phyloP scores from a whole-genome alignment of 2,113 vertebrate genomes.

The Pleuronectes platessa region DNA sequence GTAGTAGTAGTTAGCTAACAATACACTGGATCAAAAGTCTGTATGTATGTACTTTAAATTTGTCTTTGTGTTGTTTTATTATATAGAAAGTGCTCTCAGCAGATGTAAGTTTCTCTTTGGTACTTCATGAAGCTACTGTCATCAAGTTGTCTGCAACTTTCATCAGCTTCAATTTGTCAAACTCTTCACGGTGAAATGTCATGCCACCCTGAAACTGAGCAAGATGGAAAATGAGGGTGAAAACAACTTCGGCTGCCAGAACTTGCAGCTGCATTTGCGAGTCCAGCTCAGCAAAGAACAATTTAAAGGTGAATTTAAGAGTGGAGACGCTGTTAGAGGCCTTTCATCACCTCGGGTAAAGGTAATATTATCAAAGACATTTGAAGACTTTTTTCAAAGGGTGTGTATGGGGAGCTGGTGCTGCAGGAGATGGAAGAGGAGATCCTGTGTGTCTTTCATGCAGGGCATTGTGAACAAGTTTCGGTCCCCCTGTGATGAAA shows the following conservation, averaged over 20 bases:
- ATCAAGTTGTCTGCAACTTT: constrained; percentile 17
- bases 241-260: constrained; percentile 5
- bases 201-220: constrained; percentile 4
- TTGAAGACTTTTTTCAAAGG: constrained; percentile 10
- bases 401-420: constrained; percentile 29
- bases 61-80: too few relatives aligned
- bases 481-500: constrained; percentile 56
- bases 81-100: background rate
- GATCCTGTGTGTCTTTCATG: constrained; percentile 58
- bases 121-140: background rate
- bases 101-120: background rate
- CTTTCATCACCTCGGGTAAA: constrained; percentile 27
- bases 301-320: constrained; percentile 36
- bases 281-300: constrained; percentile 7
- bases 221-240: constrained; percentile 9
- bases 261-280: constrained; percentile 4
- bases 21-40: too few relatives aligned
- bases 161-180: constrained; percentile 26
- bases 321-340: constrained; percentile 10
- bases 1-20: too few relatives aligned
- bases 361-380: constrained; percentile 31
- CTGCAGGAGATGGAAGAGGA: constrained; percentile 41
- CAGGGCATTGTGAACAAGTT: constrained; percentile 65
- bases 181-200: background rate
- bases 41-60: too few relatives aligned